Evolutionary conservation across 2,888 invertebrate genomes (phyloP), one percentile per base, ranked within the genome.

Genomic region (Camponotus fellah): DNA sequence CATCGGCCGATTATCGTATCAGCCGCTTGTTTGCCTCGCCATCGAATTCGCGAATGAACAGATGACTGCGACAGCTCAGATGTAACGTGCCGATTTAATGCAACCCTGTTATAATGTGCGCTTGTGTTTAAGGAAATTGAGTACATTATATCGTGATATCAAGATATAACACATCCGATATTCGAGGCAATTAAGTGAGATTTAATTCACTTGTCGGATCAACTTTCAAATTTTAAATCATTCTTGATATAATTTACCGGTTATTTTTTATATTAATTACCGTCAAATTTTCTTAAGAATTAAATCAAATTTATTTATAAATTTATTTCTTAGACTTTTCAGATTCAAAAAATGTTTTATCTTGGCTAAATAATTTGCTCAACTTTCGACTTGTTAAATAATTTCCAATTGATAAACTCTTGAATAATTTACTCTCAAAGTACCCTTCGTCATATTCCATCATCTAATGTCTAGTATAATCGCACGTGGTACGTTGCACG

Each of bases 1-100:
- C 87, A 79, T 88, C 84, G 86, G 83, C 62, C 83, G 92, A 92
- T 93, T 92, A 92, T 91, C 91, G 32, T 91, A 91, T 91, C 90
- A 87, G 76, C 60, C 69, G 66, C 82, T 85, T 87, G 89, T 90
- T 90, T 87, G 85, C 83, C 83, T 64, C 87, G 89, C 87, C 88
- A 88, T 90, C 87, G 87, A 88, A 89, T 86, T 90, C 82, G 82
- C 85, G 64, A 40, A n/a, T 26, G 68, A 46, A 53, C 40, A 49
- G 21, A 46, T 46, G 43, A 56, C 40, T n/a, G 32, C 40, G 17
- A 60, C 46, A 43, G 56, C 58, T 46, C 43, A 58, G 37, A 37
- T 56, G 46, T 34, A 40, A 68, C 17, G 53, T 53, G 43, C 32
- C 58, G 53, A 71, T 77, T 77, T 71, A 56, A 75, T 12, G 69